Percentiles rank a stretch among this genome's conserved stretches.
Conservation (phyloP, 1,140 invertebrate genomes). For the Microplitis mediator region DNA sequence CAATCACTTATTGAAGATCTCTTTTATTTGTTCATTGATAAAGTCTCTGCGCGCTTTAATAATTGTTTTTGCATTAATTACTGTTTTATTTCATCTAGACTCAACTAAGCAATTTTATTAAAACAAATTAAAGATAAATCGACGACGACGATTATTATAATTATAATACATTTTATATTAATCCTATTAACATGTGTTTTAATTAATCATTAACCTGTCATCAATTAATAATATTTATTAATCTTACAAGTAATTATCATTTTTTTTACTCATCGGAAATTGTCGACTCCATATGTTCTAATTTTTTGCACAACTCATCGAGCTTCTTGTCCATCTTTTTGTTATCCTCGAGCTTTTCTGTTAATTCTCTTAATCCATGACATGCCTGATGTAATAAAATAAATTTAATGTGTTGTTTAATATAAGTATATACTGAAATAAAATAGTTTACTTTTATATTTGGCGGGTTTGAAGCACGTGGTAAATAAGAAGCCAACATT, state of each 20-base stretch:
- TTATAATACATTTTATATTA: slow-evolving; percentile 63
- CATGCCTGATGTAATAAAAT: too few species aligned
- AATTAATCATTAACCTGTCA: slow-evolving; percentile 21
- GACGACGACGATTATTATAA: slow-evolving; percentile 41
- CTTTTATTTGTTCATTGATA: slow-evolving; percentile 51
- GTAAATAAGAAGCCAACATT: not conserved
- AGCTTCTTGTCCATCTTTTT: not conserved
- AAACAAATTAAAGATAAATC: slow-evolving; percentile 33
- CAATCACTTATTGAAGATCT: slow-evolving; percentile 39
- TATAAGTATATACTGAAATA: too few species aligned
- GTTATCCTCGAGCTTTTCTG: not conserved
- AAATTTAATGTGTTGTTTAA: too few species aligned
- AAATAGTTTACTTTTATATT: too few species aligned
- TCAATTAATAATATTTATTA: slow-evolving; percentile 5
- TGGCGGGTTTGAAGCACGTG: not conserved
- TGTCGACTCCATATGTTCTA: not conserved
- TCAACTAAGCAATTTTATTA: slow-evolving; percentile 43
- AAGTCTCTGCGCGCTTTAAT: slow-evolving; percentile 43
- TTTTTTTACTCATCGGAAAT: not conserved
- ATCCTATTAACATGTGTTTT: slow-evolving; percentile 46
- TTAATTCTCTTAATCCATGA: not conserved
- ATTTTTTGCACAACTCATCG: not conserved
- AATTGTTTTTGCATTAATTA: slow-evolving; percentile 44
- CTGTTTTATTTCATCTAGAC: slow-evolving; percentile 41
- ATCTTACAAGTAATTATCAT: slow-evolving; percentile 21